Conservation (phyloP, 1,140 invertebrate genomes). For the Bactericera cockerelli region DNA sequence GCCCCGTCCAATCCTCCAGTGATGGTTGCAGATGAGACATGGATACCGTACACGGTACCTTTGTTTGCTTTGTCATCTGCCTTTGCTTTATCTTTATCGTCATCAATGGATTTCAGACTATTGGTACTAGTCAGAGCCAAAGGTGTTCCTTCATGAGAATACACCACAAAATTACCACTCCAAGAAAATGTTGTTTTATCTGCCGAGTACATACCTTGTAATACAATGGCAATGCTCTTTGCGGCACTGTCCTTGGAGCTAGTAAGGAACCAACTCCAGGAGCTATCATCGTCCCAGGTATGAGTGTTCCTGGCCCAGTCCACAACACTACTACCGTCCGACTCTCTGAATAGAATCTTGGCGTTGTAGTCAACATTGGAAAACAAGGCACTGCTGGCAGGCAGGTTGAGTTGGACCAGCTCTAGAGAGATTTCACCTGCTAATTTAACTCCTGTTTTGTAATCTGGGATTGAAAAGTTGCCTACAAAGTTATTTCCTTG, state of each 20-base stretch:
- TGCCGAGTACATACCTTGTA: neutral
- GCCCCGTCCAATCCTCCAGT: neutral
- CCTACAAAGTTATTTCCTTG: neutral
- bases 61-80: slow-evolving; percentile 9
- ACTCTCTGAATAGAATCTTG: neutral
- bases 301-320: neutral
- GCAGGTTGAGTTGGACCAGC: neutral
- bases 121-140: neutral
- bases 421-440: neutral
- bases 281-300: neutral
- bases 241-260: neutral
- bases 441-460: neutral
- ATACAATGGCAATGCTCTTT: neutral
- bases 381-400: neutral
- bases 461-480: neutral
- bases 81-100: slow-evolving; percentile 7
- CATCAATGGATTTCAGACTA: neutral
- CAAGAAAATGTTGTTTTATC: slow-evolving; percentile 2
- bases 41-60: neutral
- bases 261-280: neutral
- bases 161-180: slow-evolving; percentile 3
- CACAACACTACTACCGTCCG: neutral
- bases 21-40: neutral
- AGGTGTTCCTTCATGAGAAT: neutral
- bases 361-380: slow-evolving; percentile 1